These are phyloP conservation scores for Protonemura montana DNA, from an alignment of 2,888 invertebrate genomes.

Conservation along the genomic window DNA sequence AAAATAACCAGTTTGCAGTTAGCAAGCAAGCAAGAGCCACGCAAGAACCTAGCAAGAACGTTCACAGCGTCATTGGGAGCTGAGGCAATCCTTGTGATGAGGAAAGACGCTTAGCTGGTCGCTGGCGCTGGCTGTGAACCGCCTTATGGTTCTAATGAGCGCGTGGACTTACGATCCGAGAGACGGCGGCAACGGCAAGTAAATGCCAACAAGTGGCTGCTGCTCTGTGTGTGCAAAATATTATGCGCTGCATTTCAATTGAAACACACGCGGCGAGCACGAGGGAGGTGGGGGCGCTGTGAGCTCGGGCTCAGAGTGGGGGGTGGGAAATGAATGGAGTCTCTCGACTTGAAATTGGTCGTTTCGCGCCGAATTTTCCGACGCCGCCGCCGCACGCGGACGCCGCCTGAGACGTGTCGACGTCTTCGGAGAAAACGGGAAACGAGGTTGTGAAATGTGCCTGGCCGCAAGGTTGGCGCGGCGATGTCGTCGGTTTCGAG, in stretches of 20 bases:
- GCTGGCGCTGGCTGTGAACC: neutral
- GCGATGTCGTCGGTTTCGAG: neutral
- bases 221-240: neutral
- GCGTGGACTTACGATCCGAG: neutral
- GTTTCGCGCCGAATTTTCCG: neutral
- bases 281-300: neutral
- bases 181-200: neutral
- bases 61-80: neutral
- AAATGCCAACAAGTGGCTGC: constrained; percentile 12
- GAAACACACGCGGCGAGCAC: neutral
- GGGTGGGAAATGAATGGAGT: neutral
- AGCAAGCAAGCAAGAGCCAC: neutral
- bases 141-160: neutral
- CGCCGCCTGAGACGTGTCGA: neutral
- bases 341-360: neutral
- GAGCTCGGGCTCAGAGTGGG: neutral
- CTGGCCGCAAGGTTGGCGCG: neutral
- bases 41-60: neutral
- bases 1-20: constrained; percentile 29
- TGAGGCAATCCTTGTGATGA: neutral
- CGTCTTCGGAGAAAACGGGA: neutral
- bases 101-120: neutral
- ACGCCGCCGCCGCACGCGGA: neutral
- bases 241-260: constrained; percentile 15
- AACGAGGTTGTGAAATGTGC: neutral